These are phyloP conservation scores for Corella eumyota DNA, from an alignment of 23 tunicate genomes.

Conservation along the genomic window DNA sequence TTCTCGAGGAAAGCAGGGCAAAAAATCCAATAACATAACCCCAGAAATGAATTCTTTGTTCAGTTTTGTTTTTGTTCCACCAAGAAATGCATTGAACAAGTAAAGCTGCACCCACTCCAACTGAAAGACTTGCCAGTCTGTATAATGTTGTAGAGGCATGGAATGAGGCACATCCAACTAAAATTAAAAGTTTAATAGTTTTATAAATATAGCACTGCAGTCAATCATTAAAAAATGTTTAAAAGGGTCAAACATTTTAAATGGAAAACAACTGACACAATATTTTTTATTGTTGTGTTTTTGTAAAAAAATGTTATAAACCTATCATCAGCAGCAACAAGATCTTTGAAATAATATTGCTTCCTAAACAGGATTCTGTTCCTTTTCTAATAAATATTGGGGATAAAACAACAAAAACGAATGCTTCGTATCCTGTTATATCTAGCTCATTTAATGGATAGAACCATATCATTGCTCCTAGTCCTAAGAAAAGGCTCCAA, in stretches of 20 bases:
- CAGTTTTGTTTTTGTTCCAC: slow-evolving; percentile 18
- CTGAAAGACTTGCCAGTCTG: slow-evolving; percentile 28
- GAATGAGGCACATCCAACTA: slow-evolving; percentile 48
- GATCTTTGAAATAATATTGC: slow-evolving; percentile 2
- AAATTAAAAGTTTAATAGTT: slow-evolving; percentile 1
- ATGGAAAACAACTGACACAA: neutral
- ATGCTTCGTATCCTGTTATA: slow-evolving; percentile 52
- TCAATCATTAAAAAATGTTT: neutral
- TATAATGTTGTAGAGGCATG: slow-evolving; percentile 36
- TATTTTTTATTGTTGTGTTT: too few species aligned
- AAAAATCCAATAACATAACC: slow-evolving; percentile 27
- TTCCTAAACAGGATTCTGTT: slow-evolving; percentile 1
- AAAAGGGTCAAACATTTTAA: neutral
- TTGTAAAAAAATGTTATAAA: neutral
- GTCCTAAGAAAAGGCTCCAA: slow-evolving; percentile 37
- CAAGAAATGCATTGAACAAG: slow-evolving; percentile 13
- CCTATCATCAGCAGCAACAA: slow-evolving; percentile 30
- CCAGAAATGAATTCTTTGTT: slow-evolving; percentile 35
- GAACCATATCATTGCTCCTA: slow-evolving; percentile 77
- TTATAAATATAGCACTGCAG: neutral
- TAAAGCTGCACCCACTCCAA: slow-evolving; percentile 43
- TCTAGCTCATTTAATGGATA: slow-evolving; percentile 61
- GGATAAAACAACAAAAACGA: slow-evolving; percentile 32
- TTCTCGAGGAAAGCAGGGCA: slow-evolving; percentile 31
- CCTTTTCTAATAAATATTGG: slow-evolving; percentile 10